A percentile compares a stretch with the other conserved stretches of the same genome.
These are phyloP conservation scores for Xiphorhynchus erythropygius DNA, from an alignment of 2,797 vertebrate genomes.

Conservation along the genomic window DNA sequence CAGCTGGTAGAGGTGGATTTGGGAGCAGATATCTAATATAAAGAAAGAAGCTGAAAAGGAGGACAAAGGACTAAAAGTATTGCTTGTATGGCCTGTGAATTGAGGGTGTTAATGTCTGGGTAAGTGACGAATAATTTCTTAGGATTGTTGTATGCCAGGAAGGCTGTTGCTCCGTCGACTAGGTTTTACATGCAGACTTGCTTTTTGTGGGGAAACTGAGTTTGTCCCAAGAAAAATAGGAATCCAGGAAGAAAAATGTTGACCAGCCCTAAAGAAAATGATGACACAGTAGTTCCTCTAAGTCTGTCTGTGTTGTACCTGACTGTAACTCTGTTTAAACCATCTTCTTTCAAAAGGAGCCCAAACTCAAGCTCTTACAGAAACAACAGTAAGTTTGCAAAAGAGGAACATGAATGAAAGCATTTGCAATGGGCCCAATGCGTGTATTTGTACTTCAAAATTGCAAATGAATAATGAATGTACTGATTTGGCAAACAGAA, in stretches of 20 bases:
- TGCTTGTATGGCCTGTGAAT: background rate
- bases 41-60: background rate
- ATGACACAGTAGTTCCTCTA: background rate
- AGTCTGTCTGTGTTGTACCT: background rate
- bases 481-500: background rate
- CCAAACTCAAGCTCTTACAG: background rate
- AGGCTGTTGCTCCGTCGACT: background rate
- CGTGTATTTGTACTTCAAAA: background rate
- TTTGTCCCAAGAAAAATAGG: background rate
- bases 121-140: background rate
- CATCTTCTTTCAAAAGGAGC: background rate
- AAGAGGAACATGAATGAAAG: background rate
- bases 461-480: background rate
- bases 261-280: background rate
- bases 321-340: background rate
- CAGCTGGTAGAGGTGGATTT: background rate
- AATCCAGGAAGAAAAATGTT: background rate
- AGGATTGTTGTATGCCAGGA: background rate
- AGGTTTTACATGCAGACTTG: background rate
- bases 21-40: background rate
- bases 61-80: background rate
- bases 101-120: background rate
- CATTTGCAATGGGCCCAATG: background rate
- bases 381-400: background rate
- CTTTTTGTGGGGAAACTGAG: background rate